A percentile compares a stretch with the other conserved stretches of the same genome.
Conservation (phyloP, 2,797 vertebrate genomes). For the Trachops cirrhosus region DNA sequence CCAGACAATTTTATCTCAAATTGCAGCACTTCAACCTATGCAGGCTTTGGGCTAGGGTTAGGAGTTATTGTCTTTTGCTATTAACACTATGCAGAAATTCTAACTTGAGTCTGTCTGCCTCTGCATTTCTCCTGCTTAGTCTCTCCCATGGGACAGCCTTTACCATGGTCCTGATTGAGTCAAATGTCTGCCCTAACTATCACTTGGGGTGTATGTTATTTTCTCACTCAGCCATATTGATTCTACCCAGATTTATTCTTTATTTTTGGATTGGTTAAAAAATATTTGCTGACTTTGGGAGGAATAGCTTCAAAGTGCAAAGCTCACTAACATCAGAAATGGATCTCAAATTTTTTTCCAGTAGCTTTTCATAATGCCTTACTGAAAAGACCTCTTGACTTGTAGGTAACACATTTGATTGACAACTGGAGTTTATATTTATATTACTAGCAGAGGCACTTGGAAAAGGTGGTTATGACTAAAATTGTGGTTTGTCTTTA, state of each 20-base stretch:
- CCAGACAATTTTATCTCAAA: neutral
- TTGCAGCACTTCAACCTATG: neutral
- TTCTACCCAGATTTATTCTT: constrained; percentile 34
- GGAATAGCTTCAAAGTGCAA: constrained; percentile 46
- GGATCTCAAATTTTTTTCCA: constrained; percentile 37
- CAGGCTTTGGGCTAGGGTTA: neutral
- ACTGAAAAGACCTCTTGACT: neutral
- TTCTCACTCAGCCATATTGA: neutral
- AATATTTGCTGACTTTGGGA: constrained; percentile 26
- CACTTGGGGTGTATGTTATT: neutral
- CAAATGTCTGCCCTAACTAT: neutral
- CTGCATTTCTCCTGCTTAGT: neutral
- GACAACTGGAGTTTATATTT: neutral
- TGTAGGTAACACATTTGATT: constrained; percentile 8
- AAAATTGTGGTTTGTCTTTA: neutral
- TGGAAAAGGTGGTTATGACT: neutral
- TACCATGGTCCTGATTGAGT: neutral
- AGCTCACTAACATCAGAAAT: neutral
- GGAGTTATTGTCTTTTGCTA: neutral
- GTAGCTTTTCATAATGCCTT: neutral
- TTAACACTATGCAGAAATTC: neutral
- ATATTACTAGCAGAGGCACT: neutral
- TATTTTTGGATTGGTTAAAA: neutral
- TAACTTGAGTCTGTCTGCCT: neutral
- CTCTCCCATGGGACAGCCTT: neutral